These are phyloP conservation scores for Eulacestoma nigropectus DNA, from an alignment of 2,113 vertebrate genomes.

Conservation along the genomic window DNA sequence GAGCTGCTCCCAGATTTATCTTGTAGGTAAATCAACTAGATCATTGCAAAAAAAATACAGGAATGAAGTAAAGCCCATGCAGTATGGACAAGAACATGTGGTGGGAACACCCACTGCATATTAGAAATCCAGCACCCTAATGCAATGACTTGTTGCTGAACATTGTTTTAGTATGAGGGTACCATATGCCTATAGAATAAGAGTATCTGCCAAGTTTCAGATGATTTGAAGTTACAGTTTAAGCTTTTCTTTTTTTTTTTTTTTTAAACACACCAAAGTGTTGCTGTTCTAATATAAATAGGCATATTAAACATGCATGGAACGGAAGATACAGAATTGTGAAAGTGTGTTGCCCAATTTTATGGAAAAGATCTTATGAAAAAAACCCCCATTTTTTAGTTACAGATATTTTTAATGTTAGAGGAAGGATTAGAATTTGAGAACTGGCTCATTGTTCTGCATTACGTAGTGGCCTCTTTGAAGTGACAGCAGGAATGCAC, in stretches of 20 bases:
- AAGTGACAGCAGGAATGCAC: neutral
- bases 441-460: neutral
- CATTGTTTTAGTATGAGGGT: neutral
- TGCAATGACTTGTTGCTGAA: neutral
- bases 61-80: neutral
- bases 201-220: neutral
- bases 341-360: neutral
- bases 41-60: neutral
- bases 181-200: accelerated
- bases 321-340: neutral
- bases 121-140: neutral
- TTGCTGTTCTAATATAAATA: neutral
- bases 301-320: neutral
- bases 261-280: neutral
- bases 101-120: neutral
- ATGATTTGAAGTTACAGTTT: neutral
- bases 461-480: accelerated
- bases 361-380: neutral
- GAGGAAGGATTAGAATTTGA: neutral
- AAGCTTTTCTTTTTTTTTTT: neutral
- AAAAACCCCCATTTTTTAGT: accelerated
- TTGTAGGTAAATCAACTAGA: neutral
- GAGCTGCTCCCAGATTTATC: neutral
- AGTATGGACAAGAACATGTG: neutral
- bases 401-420: neutral